Percentiles rank a stretch among this genome's conserved stretches.
Evolutionary conservation across 1,140 invertebrate genomes (phyloP).

Genomic region (Heliconius hermathena): DNA sequence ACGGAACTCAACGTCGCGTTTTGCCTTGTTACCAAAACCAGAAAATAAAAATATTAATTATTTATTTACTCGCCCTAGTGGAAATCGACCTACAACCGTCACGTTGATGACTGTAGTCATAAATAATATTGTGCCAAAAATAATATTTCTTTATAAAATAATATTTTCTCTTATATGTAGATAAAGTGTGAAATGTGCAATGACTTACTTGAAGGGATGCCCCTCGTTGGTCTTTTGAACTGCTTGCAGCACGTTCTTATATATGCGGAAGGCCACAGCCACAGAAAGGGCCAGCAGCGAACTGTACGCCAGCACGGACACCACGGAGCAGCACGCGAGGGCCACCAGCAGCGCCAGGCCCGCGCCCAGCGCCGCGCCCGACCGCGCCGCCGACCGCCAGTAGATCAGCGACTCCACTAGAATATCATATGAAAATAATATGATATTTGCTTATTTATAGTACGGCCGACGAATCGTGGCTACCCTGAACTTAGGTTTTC

Average conservation of each 20-base stretch:
- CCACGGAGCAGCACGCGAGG: conserved; percentile 96
- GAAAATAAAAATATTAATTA: no score
- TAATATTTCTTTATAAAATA: no score
- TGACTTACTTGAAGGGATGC: conserved; percentile 97
- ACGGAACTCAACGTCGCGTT: no score
- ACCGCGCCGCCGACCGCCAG: conserved; percentile 97
- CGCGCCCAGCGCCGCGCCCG: conserved; percentile 94
- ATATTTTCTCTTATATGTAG: background rate
- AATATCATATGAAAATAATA: conserved; percentile 48
- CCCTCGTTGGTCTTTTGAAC: conserved; percentile 98
- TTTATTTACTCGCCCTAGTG: no score
- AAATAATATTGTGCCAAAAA: no score
- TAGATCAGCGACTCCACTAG: conserved; percentile 97
- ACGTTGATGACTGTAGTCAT: no score
- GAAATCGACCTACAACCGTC: no score
- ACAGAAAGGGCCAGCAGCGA: conserved; percentile 91
- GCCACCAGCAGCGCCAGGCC: conserved; percentile 94
- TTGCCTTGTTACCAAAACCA: no score
- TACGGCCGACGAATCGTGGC: no score
- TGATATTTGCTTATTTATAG: no score
- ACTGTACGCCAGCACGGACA: conserved; percentile 96
- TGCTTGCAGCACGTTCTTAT: conserved; percentile 97
- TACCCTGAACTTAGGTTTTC: background rate
- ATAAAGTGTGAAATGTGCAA: background rate
- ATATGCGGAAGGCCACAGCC: conserved; percentile 96